Conservation (phyloP, 2,888 invertebrate species). For the Ichneumoninae sp. region DNA sequence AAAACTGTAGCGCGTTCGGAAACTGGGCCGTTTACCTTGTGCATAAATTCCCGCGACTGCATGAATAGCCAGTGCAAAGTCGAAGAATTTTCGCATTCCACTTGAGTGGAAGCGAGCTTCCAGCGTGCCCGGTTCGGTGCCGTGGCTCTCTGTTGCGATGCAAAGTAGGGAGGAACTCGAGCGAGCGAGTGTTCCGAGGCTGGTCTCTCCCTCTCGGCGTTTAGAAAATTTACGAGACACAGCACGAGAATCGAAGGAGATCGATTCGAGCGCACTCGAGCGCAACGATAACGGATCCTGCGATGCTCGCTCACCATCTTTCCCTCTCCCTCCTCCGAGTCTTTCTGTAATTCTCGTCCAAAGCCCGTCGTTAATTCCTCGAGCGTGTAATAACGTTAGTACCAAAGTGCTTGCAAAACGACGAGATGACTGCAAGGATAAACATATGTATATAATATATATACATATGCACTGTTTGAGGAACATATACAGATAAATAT, state of each 20-base stretch:
- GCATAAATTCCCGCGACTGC: neutral
- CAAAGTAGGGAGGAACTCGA: conserved; percentile 44
- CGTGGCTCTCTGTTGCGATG: conserved; percentile 9
- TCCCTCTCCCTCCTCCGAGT: conserved; percentile 19
- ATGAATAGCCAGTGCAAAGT: neutral
- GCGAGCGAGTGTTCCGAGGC: conserved; percentile 29
- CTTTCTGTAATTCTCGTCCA: conserved; percentile 23
- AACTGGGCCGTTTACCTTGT: conserved; percentile 29
- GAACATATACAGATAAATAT: conserved; percentile 9
- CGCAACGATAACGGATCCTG: conserved; percentile 55
- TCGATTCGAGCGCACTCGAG: conserved; percentile 61
- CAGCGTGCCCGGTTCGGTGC: neutral
- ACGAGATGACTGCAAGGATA: conserved; percentile 19
- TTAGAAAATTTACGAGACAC: conserved; percentile 62
- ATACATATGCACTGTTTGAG: neutral
- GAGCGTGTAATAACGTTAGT: conserved; percentile 58
- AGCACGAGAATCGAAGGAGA: conserved; percentile 62
- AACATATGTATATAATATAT: neutral
- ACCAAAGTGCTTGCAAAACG: conserved; percentile 44
- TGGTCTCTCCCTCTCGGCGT: conserved; percentile 1
- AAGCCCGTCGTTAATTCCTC: conserved; percentile 54
- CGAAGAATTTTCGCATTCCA: conserved; percentile 36
- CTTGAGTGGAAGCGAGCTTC: conserved; percentile 18
- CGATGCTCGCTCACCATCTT: conserved; percentile 13
- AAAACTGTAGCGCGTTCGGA: neutral